Evolutionary conservation across 2,888 invertebrate species (phyloP), one percentile per base, ranked within the genome.

Genomic region (Volucella inanis): DNA sequence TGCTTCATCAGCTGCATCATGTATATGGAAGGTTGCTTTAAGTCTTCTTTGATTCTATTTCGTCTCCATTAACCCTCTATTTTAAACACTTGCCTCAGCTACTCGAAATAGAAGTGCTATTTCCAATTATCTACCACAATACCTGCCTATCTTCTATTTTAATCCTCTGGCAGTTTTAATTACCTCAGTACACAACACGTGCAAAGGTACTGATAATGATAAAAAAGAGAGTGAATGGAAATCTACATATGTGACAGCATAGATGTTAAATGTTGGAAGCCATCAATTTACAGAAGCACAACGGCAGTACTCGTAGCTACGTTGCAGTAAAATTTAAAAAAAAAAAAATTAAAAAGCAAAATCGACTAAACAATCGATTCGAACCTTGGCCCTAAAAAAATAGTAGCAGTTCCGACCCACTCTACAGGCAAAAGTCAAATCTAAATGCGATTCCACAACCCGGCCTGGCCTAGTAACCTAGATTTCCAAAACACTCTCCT

Each of bases 391-490:
- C 84, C 67, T 62, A 83, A 78, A 80, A 67, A 65, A 41, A 43
- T 43, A 43, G 49, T 22, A 62, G 39, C 62, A 45, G 31, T 55
- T 72, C 54, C 71, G 67, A 76, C 72, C 65, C 49, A 65, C 71
- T n/a, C n/a, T 61, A 6, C 15, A 62, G 14, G 47, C n/a, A 49
- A 50, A 45, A 57, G 54, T 68, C 74, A 64, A 54, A 79, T 54
- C 59, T 11, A 71, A 67, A 71, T 82, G 49, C 67, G 55, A 82
- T 79, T 67, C 79, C 12, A 67, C 80, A 79, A 80, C 75, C 75
- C 80, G 75, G 70, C 75, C 70, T 80, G 84, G 71, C 84, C 79
- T 62, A 84, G 79, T 84, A 75, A 84, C 84, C 84, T 45, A 84
- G 84, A 76, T 84, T 71, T 65, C 22, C 4, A 52, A 54, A 77